phyloP scores from a whole-genome alignment of 2,888 invertebrate species.

The Heliconius ismenius region DNA sequence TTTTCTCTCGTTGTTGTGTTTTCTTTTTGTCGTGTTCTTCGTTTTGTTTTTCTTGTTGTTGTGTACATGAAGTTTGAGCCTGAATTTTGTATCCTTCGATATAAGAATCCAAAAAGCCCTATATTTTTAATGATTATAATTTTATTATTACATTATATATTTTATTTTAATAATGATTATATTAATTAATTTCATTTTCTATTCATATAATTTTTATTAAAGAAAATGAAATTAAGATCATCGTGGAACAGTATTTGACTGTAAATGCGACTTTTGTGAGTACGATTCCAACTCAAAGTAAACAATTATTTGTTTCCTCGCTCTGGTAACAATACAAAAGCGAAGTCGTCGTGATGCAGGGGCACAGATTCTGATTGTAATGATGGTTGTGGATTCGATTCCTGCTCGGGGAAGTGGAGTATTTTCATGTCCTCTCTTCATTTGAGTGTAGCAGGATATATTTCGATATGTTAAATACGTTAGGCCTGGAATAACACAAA shows the following conservation, averaged over 20 bases:
- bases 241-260: background rate
- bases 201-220: too few relatives aligned
- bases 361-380: too few relatives aligned
- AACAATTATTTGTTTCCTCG: background rate
- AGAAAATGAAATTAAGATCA: background rate
- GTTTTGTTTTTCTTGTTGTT: slow-evolving; percentile 39
- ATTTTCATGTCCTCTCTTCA: too few relatives aligned
- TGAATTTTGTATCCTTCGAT: background rate
- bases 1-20: slow-evolving; percentile 39
- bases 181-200: too few relatives aligned
- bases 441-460: too few relatives aligned
- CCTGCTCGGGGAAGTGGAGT: too few relatives aligned
- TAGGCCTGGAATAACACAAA: too few relatives aligned
- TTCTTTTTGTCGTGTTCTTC: slow-evolving; percentile 19
- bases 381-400: too few relatives aligned
- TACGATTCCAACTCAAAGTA: background rate
- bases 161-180: too few relatives aligned
- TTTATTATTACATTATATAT: background rate
- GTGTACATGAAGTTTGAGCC: background rate
- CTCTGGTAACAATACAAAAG: background rate
- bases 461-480: too few relatives aligned
- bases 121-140: background rate
- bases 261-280: background rate
- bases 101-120: slow-evolving; percentile 2
- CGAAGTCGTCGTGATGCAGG: too few relatives aligned